Base-by-base conservation (phyloP, 1,140 invertebrate genomes). In the Lordiphosa mommai region DNA sequence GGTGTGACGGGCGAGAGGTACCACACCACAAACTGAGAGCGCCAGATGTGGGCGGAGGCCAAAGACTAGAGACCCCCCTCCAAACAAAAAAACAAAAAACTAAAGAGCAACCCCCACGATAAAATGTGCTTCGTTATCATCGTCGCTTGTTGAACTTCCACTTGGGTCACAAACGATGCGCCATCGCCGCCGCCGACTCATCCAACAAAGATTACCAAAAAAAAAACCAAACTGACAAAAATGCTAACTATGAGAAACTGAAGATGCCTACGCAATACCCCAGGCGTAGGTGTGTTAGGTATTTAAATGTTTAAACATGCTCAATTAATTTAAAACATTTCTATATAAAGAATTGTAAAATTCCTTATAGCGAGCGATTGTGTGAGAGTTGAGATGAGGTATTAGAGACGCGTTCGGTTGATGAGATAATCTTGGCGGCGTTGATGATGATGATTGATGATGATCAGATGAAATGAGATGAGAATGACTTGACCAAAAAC, bases 271-370 rank as follows among this genome's bases (percentile, higher is more conserved):
- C 71, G 33, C 58, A 46, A 20, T 30, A 38, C 8, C 10, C 20
- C 13, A 43, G 17, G 36, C 43, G 71, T 74, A 61, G 76, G 71
- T 47, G 50, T 44, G 55, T 82, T 84, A 84, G 77, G 77, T 84
- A 84, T 84, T 77, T 85, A 84, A 84, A 58, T 72, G 68, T 58
- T 67, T 72, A 80, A 67, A 61, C 12, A 69, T 72, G 72, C 56
- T 69, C 63, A 72, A 65, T 64, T 77, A 70, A 84, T 64, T 63
- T 68, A 65, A 34, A 72, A 71, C 48, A 69, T 67, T 69, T 61
- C 67, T 72, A 84, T 77, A 84, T 82, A 84, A 84, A 84, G 77
- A 84, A 84, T 84, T 84, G 77, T 84, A 44, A 72, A 84, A 84
- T 84, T 84, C 77, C 77, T 84, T 84, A 84, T 84, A 84, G 77